These are phyloP conservation scores for Hermodice carunculata DNA, from an alignment of 2,888 invertebrate species.

Conservation along the genomic window DNA sequence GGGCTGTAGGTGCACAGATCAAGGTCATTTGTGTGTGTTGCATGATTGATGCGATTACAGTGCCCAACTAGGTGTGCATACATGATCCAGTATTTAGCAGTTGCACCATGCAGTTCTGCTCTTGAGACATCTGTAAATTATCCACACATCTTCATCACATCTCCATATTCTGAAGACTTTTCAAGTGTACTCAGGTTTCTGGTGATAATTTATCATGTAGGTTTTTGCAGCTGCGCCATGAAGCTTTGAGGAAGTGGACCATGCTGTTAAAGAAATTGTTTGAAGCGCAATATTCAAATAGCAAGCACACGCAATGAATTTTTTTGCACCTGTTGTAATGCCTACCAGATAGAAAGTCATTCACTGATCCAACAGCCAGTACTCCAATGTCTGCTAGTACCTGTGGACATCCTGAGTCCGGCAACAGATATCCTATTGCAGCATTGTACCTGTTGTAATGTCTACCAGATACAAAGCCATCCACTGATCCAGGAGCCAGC, in stretches of 20 bases:
- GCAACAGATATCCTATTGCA: too few species aligned
- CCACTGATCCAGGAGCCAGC: too few species aligned
- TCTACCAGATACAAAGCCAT: too few species aligned
- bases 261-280: background rate
- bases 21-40: background rate
- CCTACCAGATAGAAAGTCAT: too few species aligned
- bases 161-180: background rate
- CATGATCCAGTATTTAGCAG: background rate
- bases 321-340: too few species aligned
- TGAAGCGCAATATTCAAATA: background rate
- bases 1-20: background rate
- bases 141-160: background rate
- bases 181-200: background rate
- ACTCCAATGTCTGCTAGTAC: too few species aligned
- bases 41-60: background rate
- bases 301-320: background rate
- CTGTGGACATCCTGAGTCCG: too few species aligned
- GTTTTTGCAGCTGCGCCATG: too few species aligned
- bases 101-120: background rate
- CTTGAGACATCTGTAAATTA: background rate
- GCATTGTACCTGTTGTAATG: too few species aligned
- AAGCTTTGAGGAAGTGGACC: conserved; percentile 3
- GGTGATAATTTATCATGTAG: background rate
- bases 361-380: too few species aligned
- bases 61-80: background rate